Percentiles rank a stretch among this genome's conserved stretches.
Evolutionary conservation across 2,888 invertebrate genomes (phyloP).

Genomic region (Anticlea derivata): DNA sequence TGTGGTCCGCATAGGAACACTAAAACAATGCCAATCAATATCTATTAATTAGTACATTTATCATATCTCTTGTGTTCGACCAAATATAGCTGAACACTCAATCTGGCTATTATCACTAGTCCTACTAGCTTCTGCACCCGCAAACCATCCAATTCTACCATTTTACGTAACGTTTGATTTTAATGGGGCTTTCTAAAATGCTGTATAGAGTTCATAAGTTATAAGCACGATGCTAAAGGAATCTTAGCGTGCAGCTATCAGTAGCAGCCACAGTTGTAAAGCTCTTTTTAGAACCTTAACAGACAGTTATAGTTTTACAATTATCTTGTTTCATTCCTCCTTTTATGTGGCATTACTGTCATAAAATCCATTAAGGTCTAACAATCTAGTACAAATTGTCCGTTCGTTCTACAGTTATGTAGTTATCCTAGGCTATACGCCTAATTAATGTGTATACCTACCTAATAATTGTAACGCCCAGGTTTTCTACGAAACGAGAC

Average conservation of each 20-base stretch:
- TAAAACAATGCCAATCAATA: too few relatives aligned
- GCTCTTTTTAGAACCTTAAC: not conserved
- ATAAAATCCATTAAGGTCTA: constrained; percentile 54
- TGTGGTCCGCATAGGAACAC: too few relatives aligned
- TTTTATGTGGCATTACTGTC: constrained; percentile 62
- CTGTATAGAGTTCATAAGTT: too few relatives aligned
- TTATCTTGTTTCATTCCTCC: constrained; percentile 56
- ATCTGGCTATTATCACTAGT: too few relatives aligned
- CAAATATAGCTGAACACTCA: not conserved
- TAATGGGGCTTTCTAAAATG: too few relatives aligned
- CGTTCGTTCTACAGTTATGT: constrained; percentile 37
- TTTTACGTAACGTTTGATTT: too few relatives aligned
- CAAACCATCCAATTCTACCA: too few relatives aligned
- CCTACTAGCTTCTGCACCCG: too few relatives aligned
- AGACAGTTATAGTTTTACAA: constrained; percentile 46
- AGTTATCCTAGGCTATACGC: constrained; percentile 33
- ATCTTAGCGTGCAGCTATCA: too few relatives aligned
- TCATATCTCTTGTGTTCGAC: too few relatives aligned
- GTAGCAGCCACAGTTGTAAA: not conserved
- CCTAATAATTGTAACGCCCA: constrained; percentile 27
- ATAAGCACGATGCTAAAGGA: too few relatives aligned
- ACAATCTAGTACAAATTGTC: constrained; percentile 45
- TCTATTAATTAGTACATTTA: too few relatives aligned
- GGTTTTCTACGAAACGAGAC: not conserved
- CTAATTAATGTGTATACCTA: constrained; percentile 77